A percentile compares a stretch with the other conserved stretches of the same genome.
Evolutionary conservation across 2,888 invertebrate species (phyloP).

Genomic region (Lingula anatina): DNA sequence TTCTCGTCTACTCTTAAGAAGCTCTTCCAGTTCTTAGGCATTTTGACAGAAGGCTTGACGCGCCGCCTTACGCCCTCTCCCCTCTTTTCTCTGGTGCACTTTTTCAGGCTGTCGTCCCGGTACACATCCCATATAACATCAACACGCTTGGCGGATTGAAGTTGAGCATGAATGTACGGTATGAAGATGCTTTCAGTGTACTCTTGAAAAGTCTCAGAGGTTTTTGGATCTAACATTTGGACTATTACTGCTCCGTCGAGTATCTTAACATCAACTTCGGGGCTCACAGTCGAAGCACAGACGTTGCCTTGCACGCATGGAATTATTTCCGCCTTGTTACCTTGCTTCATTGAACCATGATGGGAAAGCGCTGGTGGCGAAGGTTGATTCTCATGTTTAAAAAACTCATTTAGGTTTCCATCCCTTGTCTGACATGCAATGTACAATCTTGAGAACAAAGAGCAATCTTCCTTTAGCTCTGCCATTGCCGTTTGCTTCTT

Average conservation of each 20-base stretch:
- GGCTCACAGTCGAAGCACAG: no score
- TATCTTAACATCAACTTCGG: constrained; percentile 5
- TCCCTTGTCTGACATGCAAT: no score
- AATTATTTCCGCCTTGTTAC: no score
- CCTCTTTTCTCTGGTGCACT: not conserved
- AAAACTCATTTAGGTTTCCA: no score
- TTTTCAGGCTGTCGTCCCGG: constrained; percentile 6
- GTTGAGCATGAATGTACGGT: constrained; percentile 10
- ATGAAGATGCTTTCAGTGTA: constrained; percentile 10
- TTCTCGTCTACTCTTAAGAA: constrained; percentile 11
- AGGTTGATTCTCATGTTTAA: not conserved
- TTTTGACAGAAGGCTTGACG: constrained; percentile 2
- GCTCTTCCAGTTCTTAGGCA: constrained; percentile 11
- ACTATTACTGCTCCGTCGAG: constrained; percentile 15
- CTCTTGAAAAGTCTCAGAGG: constrained; percentile 12
- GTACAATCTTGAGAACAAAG: no score
- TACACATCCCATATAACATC: constrained; percentile 12
- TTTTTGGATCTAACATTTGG: constrained; percentile 9
- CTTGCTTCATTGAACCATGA: no score
- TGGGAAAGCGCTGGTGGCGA: no score
- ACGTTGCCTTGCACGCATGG: no score
- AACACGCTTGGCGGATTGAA: constrained; percentile 8
- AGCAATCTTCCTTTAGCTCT: no score
- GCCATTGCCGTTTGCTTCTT: no score
- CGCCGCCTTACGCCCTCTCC: constrained; percentile 3